Base-by-base conservation (phyloP, 2,113 vertebrate species). In the Calyptomena viridis region DNA sequence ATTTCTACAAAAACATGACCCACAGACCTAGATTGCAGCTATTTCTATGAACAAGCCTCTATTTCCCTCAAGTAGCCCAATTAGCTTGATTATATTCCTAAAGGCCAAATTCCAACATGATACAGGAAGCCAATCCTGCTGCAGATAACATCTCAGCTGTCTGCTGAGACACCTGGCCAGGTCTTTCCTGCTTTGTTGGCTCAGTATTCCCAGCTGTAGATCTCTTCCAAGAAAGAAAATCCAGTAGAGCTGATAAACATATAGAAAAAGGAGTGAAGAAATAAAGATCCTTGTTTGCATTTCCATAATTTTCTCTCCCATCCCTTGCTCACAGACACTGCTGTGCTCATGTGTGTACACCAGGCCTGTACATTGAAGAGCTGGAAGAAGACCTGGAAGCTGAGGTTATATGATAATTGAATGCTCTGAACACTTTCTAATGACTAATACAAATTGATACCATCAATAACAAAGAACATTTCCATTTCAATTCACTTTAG, bases 361-460 rank as follows among this genome's bases (percentile, higher is more conserved):
- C 93, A 98, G 97, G 86, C 93, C 55, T 62, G 59, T 49, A 37
- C 27, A 97, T 20, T 22, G 97, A 98, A 90, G 97, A 98, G 84
- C 49, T 98, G 62, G 97, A 98, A 76, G 97, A 98, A 87, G 97
- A 98, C 39, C 91, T 98, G 71, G 98, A 98, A 93, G 96, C 95
- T 46, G 97, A 98, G 28, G 39, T 39, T 76, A 0, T 46, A 85
- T 52, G 87, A 73, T 30, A 92, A 74, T 20, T 63, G 50, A 83
- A 74, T 31, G 35, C 25, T 76, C 75, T 63, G 60, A 87, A 66
- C 18, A 28, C 50, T 14, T 56, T 66, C 59, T 80, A 52, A 76
- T 74, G 40, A 76, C 62, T 77, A 44, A 68, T 46, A 66, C 18
- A 82, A 68, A 80, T 15, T 25, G 63, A 53, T 63, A 89, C 39